Evolutionary conservation across 2,888 invertebrate species (phyloP), one percentile per base, ranked within the genome.

Genomic region (Eristalis pertinax): DNA sequence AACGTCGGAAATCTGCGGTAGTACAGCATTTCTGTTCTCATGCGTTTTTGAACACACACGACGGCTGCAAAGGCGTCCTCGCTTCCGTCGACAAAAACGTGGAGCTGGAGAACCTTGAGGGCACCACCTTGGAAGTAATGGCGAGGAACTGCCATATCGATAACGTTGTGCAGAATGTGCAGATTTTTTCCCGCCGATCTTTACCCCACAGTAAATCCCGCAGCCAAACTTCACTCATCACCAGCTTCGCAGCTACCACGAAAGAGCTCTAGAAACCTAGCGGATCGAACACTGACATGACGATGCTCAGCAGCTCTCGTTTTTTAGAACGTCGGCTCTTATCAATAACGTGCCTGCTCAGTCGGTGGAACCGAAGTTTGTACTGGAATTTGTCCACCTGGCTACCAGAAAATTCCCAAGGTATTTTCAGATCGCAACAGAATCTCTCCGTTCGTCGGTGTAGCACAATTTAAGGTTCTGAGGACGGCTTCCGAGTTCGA

Each of bases 321-420:
- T 82, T 76, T 5, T 76, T 70, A 15, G 70, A 76, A 5, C 60
- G 62, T 64, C 78, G 62, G 4, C 4, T 41, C 11, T 74, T 78
- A 38, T 56, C 32, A 13, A 78, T 60, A 32, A 79, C 68, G 19
- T 78, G 64, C 22, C 69, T 32, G 13, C 26, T 38, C 5, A 84
- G 74, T 15, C 64, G 38, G 22, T 84, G 63, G 26, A 84, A 84
- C 29, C 75, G 64, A 8, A 75, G 32, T 11, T 74, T 43, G 43
- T 70, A 84, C 15, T 50, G 50, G n/a, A 90, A 87, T 11, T 62
- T 68, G 74, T 90, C 90, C 29, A 10, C 24, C 10, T 15, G 84
- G 35, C 11, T 89, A 77, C 90, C 89, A 89, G 13, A 38, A 74
- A 26, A 90, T 63, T 0, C 90, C 90, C 19, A 90, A 58, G 2